Conservation (phyloP, 1,140 invertebrate genomes). For the Cydia splendana region DNA sequence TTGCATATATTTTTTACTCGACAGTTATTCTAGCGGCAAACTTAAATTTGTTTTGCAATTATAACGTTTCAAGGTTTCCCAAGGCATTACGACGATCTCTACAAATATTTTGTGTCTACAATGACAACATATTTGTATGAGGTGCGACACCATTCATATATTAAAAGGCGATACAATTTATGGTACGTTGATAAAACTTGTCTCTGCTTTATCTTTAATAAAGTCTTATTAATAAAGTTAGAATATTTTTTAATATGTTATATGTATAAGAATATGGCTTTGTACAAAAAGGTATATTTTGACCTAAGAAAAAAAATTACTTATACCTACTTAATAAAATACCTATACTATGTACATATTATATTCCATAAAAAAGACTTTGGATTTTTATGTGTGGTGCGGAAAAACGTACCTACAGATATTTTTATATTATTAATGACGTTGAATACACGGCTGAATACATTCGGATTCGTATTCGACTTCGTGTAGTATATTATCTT, state of each 20-base stretch:
- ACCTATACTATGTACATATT: too few species aligned
- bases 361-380: too few species aligned
- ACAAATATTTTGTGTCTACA: constrained; percentile 30
- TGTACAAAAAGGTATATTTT: too few species aligned
- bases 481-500: neutral
- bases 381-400: too few species aligned
- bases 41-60: neutral
- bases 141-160: neutral
- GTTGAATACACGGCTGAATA: neutral
- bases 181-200: neutral
- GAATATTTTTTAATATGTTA: too few species aligned
- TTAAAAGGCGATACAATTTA: neutral
- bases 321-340: too few species aligned
- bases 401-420: too few species aligned
- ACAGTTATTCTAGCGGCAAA: neutral
- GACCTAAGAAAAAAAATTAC: too few species aligned
- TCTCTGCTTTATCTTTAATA: neutral
- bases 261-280: too few species aligned
- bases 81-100: constrained; percentile 10
- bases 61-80: constrained; percentile 20
- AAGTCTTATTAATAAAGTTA: neutral
- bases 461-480: neutral
- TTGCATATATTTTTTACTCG: neutral
- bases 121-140: constrained; percentile 21
- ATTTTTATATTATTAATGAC: neutral